These are phyloP conservation scores for Thamnophis sirtalis DNA, from an alignment of 2,113 vertebrate genomes.

Conservation along the genomic window DNA sequence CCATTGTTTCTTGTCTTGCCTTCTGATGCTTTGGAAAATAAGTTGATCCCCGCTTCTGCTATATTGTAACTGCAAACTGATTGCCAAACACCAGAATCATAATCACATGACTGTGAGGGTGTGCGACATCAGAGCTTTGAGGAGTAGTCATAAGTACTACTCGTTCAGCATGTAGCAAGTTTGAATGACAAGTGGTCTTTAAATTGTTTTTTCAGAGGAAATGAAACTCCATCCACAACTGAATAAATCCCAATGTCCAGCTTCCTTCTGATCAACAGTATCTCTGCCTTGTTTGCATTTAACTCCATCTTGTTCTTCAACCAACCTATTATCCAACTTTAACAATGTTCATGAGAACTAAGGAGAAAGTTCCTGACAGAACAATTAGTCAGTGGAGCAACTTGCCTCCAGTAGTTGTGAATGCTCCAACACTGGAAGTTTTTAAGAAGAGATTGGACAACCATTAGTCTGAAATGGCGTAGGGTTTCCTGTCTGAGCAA, in stretches of 20 bases:
- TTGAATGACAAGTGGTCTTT: background rate
- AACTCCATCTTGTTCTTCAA: background rate
- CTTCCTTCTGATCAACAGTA: background rate
- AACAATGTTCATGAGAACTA: background rate
- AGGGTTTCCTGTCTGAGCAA: no score
- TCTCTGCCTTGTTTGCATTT: background rate
- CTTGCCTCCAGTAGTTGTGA: no score
- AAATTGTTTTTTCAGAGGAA: background rate
- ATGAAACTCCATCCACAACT: background rate
- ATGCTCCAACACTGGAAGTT: no score
- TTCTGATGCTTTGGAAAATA: no score
- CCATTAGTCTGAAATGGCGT: no score
- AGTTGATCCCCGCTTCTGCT: no score
- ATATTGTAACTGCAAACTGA: background rate
- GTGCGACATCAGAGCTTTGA: background rate
- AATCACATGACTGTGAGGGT: background rate
- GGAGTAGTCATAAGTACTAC: background rate
- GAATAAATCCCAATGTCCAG: background rate
- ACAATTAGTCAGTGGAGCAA: no score
- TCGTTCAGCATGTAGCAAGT: background rate
- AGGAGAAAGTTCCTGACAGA: no score
- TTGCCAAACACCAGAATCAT: background rate
- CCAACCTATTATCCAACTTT: background rate
- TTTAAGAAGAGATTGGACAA: no score
- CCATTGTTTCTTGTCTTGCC: no score